Evolutionary conservation across 2,888 invertebrate species (phyloP).

Genomic region (Papilio gigon): DNA sequence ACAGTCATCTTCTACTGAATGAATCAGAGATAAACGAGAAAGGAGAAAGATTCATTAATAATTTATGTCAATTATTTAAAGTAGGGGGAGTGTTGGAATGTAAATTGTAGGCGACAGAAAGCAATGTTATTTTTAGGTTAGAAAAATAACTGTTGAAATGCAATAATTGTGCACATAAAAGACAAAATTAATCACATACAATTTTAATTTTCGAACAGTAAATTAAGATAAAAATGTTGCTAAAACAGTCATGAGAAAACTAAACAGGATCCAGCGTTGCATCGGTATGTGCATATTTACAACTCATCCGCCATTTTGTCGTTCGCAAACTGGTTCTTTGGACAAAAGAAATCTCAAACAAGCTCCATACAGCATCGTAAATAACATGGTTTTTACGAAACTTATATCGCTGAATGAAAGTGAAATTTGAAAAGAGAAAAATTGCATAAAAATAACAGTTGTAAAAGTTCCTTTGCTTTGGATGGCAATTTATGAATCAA

Average conservation of each 20-base stretch:
- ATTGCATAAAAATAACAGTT: not conserved
- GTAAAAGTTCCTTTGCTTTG: slow-evolving; percentile 2
- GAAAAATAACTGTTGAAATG: not conserved
- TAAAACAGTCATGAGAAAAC: slow-evolving; percentile 12
- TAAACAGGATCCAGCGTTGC: slow-evolving; percentile 35
- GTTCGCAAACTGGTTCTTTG: slow-evolving; percentile 28
- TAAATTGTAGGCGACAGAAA: too few species aligned
- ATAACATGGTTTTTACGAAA: slow-evolving; percentile 36
- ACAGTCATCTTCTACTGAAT: too few species aligned
- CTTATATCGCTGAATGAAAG: slow-evolving; percentile 26
- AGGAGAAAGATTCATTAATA: too few species aligned
- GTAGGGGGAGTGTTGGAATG: too few species aligned
- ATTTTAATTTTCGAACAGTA: not conserved
- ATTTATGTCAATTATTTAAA: too few species aligned
- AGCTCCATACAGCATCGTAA: slow-evolving; percentile 18
- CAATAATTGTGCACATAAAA: not conserved
- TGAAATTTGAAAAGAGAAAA: slow-evolving; percentile 27
- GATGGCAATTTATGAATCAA: not conserved
- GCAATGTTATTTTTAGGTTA: too few species aligned
- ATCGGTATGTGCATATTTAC: slow-evolving; percentile 36
- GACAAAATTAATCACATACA: not conserved
- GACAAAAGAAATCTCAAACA: slow-evolving; percentile 36
- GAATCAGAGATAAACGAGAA: too few species aligned
- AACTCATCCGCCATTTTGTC: slow-evolving; percentile 38
- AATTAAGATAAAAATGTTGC: not conserved